Conservation (phyloP, 2,888 invertebrate genomes). For the Caenorhabditis virilis region DNA sequence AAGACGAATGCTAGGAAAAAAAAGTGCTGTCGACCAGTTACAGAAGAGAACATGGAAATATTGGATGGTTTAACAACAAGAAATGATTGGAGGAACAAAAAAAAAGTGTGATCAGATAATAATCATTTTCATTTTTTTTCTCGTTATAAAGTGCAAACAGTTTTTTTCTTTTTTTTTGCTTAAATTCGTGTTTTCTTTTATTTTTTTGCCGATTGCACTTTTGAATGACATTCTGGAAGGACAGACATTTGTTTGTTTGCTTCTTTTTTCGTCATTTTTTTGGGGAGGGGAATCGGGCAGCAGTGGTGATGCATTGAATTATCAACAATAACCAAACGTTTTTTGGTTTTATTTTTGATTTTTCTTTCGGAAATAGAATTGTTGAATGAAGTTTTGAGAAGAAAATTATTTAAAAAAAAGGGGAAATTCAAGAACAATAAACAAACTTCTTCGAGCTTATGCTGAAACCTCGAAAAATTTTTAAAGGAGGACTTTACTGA, state of each 20-base stretch:
- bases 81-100: background rate
- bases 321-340: too few species aligned
- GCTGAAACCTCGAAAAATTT: too few species aligned
- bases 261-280: too few species aligned
- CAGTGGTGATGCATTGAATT: too few species aligned
- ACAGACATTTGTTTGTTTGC: too few species aligned
- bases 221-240: background rate
- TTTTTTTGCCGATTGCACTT: background rate
- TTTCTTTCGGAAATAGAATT: background rate
- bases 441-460: too few species aligned
- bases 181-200: background rate
- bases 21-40: background rate
- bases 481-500: too few species aligned
- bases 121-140: background rate
- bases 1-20: background rate
- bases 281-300: too few species aligned
- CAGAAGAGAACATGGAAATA: background rate
- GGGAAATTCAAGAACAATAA: too few species aligned
- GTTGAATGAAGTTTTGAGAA: too few species aligned
- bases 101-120: background rate
- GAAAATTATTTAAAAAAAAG: too few species aligned
- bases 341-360: too few species aligned
- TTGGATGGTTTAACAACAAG: background rate
- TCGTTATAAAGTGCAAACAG: background rate
- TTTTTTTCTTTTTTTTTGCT: background rate